Evolutionary conservation across 2,113 vertebrate genomes (phyloP).

Genomic region (Lepisosteus oculatus): DNA sequence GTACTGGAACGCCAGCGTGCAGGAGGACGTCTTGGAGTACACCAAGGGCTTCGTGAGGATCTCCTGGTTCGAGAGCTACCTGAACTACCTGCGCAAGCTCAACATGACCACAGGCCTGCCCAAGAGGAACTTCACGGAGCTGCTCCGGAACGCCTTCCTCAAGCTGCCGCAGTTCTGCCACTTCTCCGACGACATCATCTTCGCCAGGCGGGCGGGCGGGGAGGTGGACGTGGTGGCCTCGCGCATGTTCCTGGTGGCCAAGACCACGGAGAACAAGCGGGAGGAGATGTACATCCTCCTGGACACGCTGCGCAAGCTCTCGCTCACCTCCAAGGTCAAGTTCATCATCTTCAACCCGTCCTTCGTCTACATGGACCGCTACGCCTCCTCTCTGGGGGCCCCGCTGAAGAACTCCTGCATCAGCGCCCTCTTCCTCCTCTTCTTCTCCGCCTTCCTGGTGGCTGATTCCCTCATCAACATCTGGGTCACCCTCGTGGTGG

Average conservation of each 20-base stretch:
- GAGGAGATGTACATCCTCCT: constrained; percentile 96
- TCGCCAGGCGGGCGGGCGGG: constrained; percentile 86
- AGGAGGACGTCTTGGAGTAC: constrained; percentile 91
- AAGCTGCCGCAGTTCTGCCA: constrained; percentile 85
- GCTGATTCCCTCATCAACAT: constrained; percentile 91
- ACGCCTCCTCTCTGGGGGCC: constrained; percentile 92
- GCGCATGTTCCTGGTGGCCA: constrained; percentile 93
- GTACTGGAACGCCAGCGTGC: constrained; percentile 97
- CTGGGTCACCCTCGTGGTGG: constrained; percentile 92
- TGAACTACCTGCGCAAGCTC: constrained; percentile 87
- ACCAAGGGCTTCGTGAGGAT: constrained; percentile 95
- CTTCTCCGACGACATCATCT: constrained; percentile 97
- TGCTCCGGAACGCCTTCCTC: constrained; percentile 85
- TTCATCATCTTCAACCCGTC: constrained; percentile 98
- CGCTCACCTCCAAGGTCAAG: constrained; percentile 93
- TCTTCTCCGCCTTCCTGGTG: constrained; percentile 90
- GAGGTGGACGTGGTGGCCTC: constrained; percentile 94
- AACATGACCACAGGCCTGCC: constrained; percentile 87
- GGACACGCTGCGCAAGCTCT: constrained; percentile 91
- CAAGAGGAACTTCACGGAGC: constrained; percentile 89
- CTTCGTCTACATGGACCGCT: constrained; percentile 97
- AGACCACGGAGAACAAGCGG: constrained; percentile 94
- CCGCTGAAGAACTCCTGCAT: constrained; percentile 96
- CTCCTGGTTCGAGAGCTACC: constrained; percentile 97
- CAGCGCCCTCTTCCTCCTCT: constrained; percentile 92